phyloP scores from a whole-genome alignment of 2,113 vertebrate species.

The Fregata magnificens region DNA sequence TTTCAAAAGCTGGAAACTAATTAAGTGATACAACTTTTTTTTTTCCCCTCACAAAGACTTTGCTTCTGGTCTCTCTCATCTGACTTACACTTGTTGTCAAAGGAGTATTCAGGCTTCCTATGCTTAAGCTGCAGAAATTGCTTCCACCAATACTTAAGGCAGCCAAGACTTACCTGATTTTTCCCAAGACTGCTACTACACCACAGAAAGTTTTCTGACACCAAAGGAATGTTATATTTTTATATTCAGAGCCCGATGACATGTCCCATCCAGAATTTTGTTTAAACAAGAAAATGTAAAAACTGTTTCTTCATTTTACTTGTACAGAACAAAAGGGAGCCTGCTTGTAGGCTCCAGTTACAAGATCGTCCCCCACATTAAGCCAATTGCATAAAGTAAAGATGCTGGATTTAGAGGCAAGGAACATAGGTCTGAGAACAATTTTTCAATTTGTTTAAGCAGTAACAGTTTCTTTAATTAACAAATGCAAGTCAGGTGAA shows the following conservation, averaged over 20 bases:
- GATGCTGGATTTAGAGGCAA: neutral
- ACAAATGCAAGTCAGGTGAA: neutral
- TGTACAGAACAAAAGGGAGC: neutral
- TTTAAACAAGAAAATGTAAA: neutral
- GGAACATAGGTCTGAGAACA: neutral
- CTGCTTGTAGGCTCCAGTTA: neutral
- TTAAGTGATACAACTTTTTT: neutral
- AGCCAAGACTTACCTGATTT: neutral
- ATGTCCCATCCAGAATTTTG: neutral
- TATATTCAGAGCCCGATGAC: neutral
- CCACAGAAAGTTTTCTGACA: neutral
- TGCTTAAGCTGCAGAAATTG: neutral
- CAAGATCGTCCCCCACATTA: fast-evolving
- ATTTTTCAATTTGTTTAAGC: neutral
- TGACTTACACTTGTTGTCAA: neutral
- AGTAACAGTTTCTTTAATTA: neutral
- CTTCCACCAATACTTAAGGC: neutral
- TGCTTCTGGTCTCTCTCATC: neutral
- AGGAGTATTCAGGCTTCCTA: neutral
- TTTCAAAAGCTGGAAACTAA: neutral
- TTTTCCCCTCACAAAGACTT: neutral
- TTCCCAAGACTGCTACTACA: neutral
- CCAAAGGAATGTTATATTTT: neutral
- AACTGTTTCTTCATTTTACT: neutral
- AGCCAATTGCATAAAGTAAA: neutral